Conservation (phyloP, 2,113 vertebrate species). For the Lepus europaeus region DNA sequence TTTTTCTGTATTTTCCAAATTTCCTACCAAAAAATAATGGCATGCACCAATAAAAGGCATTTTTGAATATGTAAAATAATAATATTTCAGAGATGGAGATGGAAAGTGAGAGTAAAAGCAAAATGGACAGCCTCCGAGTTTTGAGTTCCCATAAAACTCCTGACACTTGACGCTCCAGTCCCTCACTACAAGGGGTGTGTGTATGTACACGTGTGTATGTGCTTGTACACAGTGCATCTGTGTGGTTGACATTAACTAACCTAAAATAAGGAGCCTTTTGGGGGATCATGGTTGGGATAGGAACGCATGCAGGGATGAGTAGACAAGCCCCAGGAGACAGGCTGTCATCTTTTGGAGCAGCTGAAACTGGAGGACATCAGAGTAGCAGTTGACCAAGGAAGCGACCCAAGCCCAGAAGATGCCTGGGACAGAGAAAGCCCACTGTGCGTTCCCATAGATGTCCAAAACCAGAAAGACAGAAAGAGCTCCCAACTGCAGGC, state of each 20-base stretch:
- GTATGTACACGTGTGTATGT: neutral
- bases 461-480: neutral
- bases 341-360: neutral
- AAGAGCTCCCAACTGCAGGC: neutral
- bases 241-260: neutral
- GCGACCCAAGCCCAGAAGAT: neutral
- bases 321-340: neutral
- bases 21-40: conserved; percentile 31
- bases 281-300: neutral
- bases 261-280: neutral
- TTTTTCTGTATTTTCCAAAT: neutral
- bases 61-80: conserved; percentile 21
- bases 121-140: neutral
- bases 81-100: neutral
- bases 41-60: neutral
- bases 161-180: neutral
- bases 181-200: neutral
- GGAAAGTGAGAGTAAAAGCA: neutral
- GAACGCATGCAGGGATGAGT: neutral
- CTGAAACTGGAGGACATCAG: neutral
- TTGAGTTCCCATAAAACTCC: neutral
- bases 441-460: neutral
- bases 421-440: neutral
- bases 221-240: too few species aligned
- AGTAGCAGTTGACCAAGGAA: neutral